Base-by-base conservation (phyloP, 2,797 vertebrate genomes). In the Gymnodraco acuticeps region DNA sequence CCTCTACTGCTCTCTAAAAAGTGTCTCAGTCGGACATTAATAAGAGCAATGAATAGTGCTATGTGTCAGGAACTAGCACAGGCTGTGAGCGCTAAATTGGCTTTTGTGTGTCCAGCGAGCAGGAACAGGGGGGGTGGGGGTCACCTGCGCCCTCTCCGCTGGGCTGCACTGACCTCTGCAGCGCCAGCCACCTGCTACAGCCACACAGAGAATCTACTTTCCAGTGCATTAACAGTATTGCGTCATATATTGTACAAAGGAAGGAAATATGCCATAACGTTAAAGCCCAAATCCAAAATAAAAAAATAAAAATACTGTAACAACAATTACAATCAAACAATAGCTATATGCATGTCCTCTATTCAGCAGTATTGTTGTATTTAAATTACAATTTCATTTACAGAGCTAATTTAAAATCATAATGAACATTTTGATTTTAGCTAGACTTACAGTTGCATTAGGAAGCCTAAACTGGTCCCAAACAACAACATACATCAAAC, bases 31-130 rank as follows among this genome's bases (percentile, higher is more conserved):
- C 11, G 38, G 80, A 81, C 78, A 85, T 82, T 95, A 94, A 94
- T 92, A 89, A 93, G 82, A 89, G 78, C 83, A 77, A 92, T 91
- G 84, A 93, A 87, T 84, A 89, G 87, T 54, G 60, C 77, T 84
- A 14, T 71, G 74, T 84, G 87, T 89, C 84, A 83, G 81, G 73
- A 87, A 82, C 67, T 70, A 65, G 77, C 67, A 27, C 80, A 63
- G 69, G 75, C 63, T 60, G 72, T 64, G 84, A 84, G 81, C 38
- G 38, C 77, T 90, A 94, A 93, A 94, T 89, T 92, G 89, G 80
- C 81, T 82, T 16, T 41, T 54, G 59, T 70, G 69, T 83, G 74
- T 80, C 86, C 72, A 54, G 87, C 74, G 85, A 85, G 41, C 55
- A 55, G 59, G 61, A 86, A 62, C 56, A 70, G 66, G 51, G 65